Evolutionary conservation across 2,888 invertebrate genomes (phyloP).

Genomic region (Temnothorax unifasciatus): DNA sequence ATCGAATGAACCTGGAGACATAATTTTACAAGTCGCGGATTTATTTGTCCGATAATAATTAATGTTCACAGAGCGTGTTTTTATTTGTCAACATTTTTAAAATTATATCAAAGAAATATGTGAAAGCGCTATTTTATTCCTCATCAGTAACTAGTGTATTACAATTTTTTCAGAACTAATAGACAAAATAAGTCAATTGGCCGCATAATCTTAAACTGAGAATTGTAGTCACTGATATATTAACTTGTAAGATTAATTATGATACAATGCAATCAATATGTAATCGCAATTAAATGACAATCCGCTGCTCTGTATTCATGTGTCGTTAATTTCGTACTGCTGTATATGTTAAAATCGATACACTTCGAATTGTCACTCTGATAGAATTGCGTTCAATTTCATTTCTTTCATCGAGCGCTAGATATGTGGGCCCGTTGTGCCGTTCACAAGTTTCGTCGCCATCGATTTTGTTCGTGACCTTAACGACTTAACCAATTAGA

Average conservation of each 20-base stretch:
- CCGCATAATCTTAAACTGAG: not conserved
- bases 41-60: constrained; percentile 22
- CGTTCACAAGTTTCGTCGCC: constrained; percentile 48
- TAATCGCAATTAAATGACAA: constrained; percentile 49
- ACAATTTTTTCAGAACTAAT: constrained; percentile 1
- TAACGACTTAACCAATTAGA: constrained; percentile 69
- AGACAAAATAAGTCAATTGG: not conserved
- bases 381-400: not conserved
- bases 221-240: not conserved
- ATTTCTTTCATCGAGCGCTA: not conserved
- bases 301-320: constrained; percentile 19
- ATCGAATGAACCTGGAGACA: constrained; percentile 2
- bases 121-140: not conserved
- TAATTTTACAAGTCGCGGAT: constrained; percentile 37
- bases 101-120: not conserved
- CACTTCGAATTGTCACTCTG: not conserved
- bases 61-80: not conserved
- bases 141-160: not conserved
- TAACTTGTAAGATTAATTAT: constrained; percentile 20
- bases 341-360: not conserved
- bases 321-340: constrained; percentile 3
- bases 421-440: constrained; percentile 32
- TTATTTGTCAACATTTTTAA: not conserved
- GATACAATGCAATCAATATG: constrained; percentile 10
- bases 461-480: constrained; percentile 56